A percentile compares a stretch with the other conserved stretches of the same genome.
These are phyloP conservation scores for Acrossocheilus wenchowensis DNA, from an alignment of 2,797 vertebrate genomes.

Conservation along the genomic window DNA sequence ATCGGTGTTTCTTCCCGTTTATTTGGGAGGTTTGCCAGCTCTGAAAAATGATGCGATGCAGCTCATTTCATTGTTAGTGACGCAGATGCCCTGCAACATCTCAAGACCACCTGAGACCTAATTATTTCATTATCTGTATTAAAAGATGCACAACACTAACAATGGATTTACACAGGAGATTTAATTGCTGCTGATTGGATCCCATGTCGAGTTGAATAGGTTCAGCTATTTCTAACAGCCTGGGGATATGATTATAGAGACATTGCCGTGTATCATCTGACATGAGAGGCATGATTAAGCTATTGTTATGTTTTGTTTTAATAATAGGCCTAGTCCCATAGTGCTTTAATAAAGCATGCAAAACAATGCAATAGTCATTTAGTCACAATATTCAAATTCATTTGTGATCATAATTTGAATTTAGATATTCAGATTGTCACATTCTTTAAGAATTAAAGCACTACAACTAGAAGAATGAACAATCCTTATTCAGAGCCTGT, in stretches of 20 bases:
- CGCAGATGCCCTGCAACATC: constrained; percentile 13
- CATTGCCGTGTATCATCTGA: constrained; percentile 5
- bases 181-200: constrained; percentile 18
- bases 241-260: constrained; percentile 12
- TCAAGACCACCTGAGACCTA: constrained; percentile 43
- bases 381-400: neutral
- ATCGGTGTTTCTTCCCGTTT: neutral
- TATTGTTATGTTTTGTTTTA: constrained; percentile 17
- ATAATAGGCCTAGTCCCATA: neutral
- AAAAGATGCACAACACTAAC: constrained; percentile 31
- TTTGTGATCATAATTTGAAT: constrained; percentile 1
- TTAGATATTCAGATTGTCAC: neutral
- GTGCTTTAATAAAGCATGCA: constrained; percentile 11
- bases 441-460: neutral
- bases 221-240: neutral
- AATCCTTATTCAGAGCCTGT: constrained; percentile 15
- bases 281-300: constrained; percentile 7
- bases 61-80: constrained; percentile 16
- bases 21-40: constrained; percentile 10
- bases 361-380: neutral
- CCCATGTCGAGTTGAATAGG: constrained; percentile 1
- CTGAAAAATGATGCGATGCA: constrained; percentile 39
- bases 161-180: constrained; percentile 1
- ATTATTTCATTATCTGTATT: constrained; percentile 38
- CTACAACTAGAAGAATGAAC: neutral